Conservation (phyloP, 2,797 vertebrate species). For the Sciaenops ocellatus region DNA sequence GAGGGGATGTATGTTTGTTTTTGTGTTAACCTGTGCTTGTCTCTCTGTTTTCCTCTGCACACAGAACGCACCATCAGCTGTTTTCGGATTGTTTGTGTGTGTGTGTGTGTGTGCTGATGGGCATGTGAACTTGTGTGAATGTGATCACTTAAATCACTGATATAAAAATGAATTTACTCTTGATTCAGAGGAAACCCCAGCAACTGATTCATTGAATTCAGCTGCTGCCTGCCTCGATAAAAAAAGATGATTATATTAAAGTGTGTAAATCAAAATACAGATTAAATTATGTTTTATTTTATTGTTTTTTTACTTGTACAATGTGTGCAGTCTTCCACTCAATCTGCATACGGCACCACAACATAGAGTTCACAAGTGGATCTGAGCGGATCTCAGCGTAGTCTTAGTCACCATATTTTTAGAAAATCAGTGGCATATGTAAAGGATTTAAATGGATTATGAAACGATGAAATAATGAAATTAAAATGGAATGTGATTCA, state of each 20-base stretch:
- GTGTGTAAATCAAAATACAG: no score
- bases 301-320: no score
- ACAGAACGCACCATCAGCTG: slow-evolving; percentile 53
- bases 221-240: not conserved
- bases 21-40: slow-evolving; percentile 36
- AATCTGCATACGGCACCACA: not conserved
- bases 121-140: not conserved
- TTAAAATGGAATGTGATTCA: no score
- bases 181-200: not conserved
- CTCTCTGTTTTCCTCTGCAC: slow-evolving; percentile 33
- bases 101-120: slow-evolving; percentile 3
- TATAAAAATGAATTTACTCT: not conserved
- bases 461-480: no score
- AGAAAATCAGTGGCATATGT: no score
- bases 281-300: no score
- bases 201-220: not conserved
- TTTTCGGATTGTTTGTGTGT: slow-evolving; percentile 28
- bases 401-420: no score
- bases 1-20: slow-evolving; percentile 22
- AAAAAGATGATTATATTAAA: no score
- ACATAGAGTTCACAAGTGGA: not conserved
- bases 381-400: not conserved
- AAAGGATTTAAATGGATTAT: no score
- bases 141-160: not conserved
- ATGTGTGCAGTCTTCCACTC: not conserved